phyloP scores from a whole-genome alignment of 2,113 vertebrate species.

The Ahaetulla prasina region DNA sequence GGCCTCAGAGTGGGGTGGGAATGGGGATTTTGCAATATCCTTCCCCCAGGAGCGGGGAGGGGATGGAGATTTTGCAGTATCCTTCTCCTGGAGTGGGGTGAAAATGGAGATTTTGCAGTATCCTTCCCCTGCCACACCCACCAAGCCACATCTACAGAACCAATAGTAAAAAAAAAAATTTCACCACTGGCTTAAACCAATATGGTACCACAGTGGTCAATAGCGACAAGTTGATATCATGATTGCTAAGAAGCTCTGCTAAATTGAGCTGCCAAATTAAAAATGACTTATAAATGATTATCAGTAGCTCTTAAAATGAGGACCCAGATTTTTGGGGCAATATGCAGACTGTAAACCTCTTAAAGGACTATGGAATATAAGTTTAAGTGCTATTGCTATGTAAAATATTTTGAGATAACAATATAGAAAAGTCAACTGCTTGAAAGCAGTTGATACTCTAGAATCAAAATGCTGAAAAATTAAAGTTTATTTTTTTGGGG shows the following conservation, averaged over 20 bases:
- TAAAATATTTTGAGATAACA: neutral
- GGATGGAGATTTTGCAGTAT: too few species aligned
- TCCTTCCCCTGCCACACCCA: too few species aligned
- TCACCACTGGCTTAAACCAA: neutral
- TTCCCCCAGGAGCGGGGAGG: too few species aligned
- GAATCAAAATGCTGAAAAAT: neutral
- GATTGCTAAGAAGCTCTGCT: neutral
- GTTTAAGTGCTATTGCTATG: neutral
- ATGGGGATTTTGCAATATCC: too few species aligned
- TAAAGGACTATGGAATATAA: neutral
- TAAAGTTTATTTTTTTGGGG: neutral
- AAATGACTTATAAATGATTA: neutral
- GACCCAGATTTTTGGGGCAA: neutral
- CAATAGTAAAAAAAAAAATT: too few species aligned
- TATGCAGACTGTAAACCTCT: neutral
- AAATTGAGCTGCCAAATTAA: neutral
- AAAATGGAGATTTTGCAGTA: too few species aligned
- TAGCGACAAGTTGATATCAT: neutral
- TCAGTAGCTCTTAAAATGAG: neutral
- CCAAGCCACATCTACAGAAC: too few species aligned
- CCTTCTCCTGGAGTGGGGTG: too few species aligned
- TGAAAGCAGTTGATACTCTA: neutral
- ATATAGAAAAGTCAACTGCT: neutral
- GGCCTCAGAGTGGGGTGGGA: too few species aligned
- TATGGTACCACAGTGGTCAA: neutral